Base-by-base conservation (phyloP, 2,797 vertebrate genomes). In the Amblyopsis hoosieri region DNA sequence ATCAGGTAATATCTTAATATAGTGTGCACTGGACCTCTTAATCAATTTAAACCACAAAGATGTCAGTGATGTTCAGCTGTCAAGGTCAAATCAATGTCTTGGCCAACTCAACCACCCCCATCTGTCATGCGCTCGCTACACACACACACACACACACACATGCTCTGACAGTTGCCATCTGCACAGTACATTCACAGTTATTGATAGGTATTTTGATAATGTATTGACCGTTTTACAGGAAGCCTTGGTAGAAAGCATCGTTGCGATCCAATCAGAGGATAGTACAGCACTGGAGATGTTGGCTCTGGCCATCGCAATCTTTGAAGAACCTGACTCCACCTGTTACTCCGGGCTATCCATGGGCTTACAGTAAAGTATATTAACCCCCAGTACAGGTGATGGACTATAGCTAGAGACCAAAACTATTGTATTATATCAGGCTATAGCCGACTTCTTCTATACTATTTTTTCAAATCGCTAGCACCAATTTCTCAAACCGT, bases 1-100 rank as follows among this genome's bases (percentile, higher is more conserved):
- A 55, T 10, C n/a, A 7, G 13, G 7, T 33, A 13, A 15, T 19
- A 33, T 23, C 12, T 79, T 49, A 45, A 15, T 67, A 65, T 65
- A 59, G 58, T 53, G 55, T 61, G 46, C 45, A 56, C 9, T 13
- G 33, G 4, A 57, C 57, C 45, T 69, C 49, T 31, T 59, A 15
- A 62, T 62, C 53, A 45, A 9, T 65, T 51, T 47, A 57, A 56
- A 19, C 5, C 45, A 15, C 53, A 29, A 54, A 37, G 45, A 57
- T 51, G 60, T 76, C 33, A 49, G 23, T 66, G 76, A 45, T 45
- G 45, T 71, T 80, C 58, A 74, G 46, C 66, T 60, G 67, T 79
- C 77, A 87, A 88, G 86, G 88, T 89, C 87, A 85, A 85, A 90
- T 87, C 86, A 85, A 87, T 85, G 85, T 63, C 83, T 75, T 76